phyloP scores from a whole-genome alignment of 2,113 vertebrate species.

The Perccottus glenii region DNA sequence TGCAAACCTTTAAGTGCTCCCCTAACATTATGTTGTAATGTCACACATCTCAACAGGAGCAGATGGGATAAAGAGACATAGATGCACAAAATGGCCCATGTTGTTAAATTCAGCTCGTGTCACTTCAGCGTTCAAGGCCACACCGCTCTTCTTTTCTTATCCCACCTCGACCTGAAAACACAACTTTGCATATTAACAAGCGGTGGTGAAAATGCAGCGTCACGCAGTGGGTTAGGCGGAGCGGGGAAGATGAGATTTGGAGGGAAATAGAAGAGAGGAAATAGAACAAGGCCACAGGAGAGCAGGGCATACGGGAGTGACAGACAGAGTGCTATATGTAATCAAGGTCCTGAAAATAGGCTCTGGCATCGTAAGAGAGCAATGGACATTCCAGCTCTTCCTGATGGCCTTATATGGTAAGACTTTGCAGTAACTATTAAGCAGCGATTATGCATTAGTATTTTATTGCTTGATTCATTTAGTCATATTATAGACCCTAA shows the following conservation, averaged over 20 bases:
- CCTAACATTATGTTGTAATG: neutral
- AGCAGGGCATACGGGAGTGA: neutral
- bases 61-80: neutral
- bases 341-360: slow-evolving; percentile 7
- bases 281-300: neutral
- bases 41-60: neutral
- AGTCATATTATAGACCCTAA: too few relatives aligned
- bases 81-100: neutral
- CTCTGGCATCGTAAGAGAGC: slow-evolving; percentile 1
- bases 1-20: slow-evolving; percentile 9
- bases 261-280: neutral
- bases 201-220: slow-evolving; percentile 32
- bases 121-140: slow-evolving; percentile 1
- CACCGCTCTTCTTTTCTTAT: slow-evolving; percentile 10
- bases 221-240: slow-evolving; percentile 10
- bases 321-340: slow-evolving; percentile 1
- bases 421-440: neutral
- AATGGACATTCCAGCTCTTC: neutral
- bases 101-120: neutral
- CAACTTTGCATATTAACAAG: slow-evolving; percentile 53
- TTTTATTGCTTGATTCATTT: too few relatives aligned
- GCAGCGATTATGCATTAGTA: too few relatives aligned
- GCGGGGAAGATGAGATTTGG: slow-evolving; percentile 4
- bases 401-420: neutral
- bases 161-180: slow-evolving; percentile 17